A percentile compares a stretch with the other conserved stretches of the same genome.
phyloP scores from a whole-genome alignment of 2,113 vertebrate species.

The Vidua chalybeata region DNA sequence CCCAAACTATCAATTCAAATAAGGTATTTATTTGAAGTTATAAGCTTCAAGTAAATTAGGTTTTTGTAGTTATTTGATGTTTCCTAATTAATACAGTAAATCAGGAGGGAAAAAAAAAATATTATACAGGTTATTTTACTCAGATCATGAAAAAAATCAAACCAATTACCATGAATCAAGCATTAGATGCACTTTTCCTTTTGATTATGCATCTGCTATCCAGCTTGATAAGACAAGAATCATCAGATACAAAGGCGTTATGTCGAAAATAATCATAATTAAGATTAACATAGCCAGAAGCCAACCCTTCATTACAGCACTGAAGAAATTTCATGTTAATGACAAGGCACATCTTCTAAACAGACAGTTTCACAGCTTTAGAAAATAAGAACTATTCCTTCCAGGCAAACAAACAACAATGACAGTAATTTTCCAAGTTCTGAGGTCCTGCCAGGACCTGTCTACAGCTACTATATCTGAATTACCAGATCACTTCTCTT shows the following conservation, averaged over 20 bases:
- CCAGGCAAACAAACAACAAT: background rate
- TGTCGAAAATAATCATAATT: constrained; percentile 48
- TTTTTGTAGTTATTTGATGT: constrained; percentile 52
- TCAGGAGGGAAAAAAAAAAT: background rate
- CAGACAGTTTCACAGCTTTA: background rate
- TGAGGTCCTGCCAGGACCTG: background rate
- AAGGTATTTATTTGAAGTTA: constrained; percentile 11
- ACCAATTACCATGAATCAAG: constrained; percentile 64
- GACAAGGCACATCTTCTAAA: background rate
- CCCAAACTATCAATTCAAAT: constrained; percentile 6
- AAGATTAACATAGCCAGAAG: constrained; percentile 23
- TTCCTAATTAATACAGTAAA: constrained; percentile 46
- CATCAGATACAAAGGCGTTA: background rate
- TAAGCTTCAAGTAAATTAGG: background rate
- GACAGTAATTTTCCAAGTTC: background rate
- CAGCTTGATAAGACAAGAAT: constrained; percentile 24
- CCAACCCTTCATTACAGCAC: background rate
- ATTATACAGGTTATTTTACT: constrained; percentile 30
- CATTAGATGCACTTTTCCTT: constrained; percentile 44
- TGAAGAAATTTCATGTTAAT: background rate
- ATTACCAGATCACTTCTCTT: background rate
- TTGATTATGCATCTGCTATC: background rate
- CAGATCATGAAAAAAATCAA: constrained; percentile 47
- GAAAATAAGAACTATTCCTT: background rate
- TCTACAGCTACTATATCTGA: background rate